A percentile compares a stretch with the other conserved stretches of the same genome.
phyloP scores from a whole-genome alignment of 2,888 invertebrate genomes.

The Hypercompe scribonia region DNA sequence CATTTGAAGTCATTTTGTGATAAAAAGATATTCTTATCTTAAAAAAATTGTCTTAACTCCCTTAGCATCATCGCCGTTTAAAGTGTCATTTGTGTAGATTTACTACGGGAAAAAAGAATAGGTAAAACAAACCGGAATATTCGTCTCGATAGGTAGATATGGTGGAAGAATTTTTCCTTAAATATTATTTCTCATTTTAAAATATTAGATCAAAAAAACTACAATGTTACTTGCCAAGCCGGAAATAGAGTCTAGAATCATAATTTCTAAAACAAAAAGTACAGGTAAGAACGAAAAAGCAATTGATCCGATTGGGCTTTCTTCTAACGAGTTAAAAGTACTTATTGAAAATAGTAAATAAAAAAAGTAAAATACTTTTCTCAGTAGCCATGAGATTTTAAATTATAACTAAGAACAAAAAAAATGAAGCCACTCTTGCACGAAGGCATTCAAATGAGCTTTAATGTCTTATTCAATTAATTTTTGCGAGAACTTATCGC shows the following conservation, averaged over 20 bases:
- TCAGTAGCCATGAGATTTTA: not conserved
- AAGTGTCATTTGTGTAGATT: constrained; percentile 32
- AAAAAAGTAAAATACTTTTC: not conserved
- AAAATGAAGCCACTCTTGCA: too few species aligned
- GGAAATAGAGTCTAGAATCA: too few species aligned
- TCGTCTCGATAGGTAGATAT: not conserved
- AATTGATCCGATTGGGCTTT: too few species aligned
- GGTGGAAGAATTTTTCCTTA: too few species aligned
- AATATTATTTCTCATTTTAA: not conserved
- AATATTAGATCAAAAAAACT: not conserved
- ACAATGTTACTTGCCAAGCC: not conserved
- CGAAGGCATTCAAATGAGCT: too few species aligned
- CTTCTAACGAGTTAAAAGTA: too few species aligned
- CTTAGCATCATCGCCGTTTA: constrained; percentile 28
- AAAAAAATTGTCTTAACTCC: constrained; percentile 20
- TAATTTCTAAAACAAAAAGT: not conserved
- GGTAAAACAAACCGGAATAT: not conserved
- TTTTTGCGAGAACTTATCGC: too few species aligned
- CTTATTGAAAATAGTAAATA: too few species aligned
- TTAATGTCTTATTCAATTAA: too few species aligned
- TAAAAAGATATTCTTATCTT: constrained; percentile 29
- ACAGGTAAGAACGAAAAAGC: too few species aligned
- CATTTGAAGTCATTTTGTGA: constrained; percentile 24
- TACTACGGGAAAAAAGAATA: too few species aligned
- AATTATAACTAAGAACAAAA: too few species aligned